Percentiles rank a stretch among this genome's conserved stretches.
phyloP scores from a whole-genome alignment of 2,797 vertebrate species.

The Atherinosoma microstoma region DNA sequence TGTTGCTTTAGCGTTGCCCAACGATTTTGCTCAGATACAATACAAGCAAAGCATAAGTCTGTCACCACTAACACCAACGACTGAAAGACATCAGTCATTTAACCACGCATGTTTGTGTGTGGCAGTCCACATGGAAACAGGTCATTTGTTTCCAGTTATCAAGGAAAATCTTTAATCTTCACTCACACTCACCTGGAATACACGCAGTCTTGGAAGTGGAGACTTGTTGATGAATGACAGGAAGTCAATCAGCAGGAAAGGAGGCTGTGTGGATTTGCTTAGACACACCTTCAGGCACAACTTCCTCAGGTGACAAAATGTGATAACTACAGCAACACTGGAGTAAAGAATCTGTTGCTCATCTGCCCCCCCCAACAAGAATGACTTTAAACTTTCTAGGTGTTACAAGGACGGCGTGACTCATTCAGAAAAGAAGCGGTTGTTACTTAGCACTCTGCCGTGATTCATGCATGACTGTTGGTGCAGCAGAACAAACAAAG shows the following conservation, averaged over 20 bases:
- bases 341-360: slow-evolving; percentile 16
- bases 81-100: slow-evolving; percentile 8
- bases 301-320: slow-evolving; percentile 16
- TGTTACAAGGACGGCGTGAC: slow-evolving; percentile 6
- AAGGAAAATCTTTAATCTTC: slow-evolving; percentile 28
- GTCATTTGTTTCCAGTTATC: slow-evolving; percentile 49
- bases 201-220: slow-evolving; percentile 44
- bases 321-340: slow-evolving; percentile 19
- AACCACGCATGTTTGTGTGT: slow-evolving; percentile 19
- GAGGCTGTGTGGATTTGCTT: slow-evolving; percentile 25
- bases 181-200: slow-evolving; percentile 31
- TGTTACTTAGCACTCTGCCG: slow-evolving; percentile 3
- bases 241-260: slow-evolving; percentile 36
- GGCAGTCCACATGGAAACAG: slow-evolving; percentile 36
- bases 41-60: slow-evolving; percentile 23
- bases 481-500: slow-evolving; percentile 9
- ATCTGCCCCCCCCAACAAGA: not conserved
- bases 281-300: slow-evolving; percentile 12
- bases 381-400: slow-evolving; percentile 1
- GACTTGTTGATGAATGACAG: slow-evolving; percentile 43
- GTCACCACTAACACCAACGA: slow-evolving; percentile 33
- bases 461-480: slow-evolving; percentile 18
- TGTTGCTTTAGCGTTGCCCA: slow-evolving; percentile 24
- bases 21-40: slow-evolving; percentile 46
- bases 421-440: slow-evolving; percentile 1